A percentile compares a stretch with the other conserved stretches of the same genome.
Evolutionary conservation across 1,140 invertebrate genomes (phyloP).

Genomic region (Saccostrea glomerata): DNA sequence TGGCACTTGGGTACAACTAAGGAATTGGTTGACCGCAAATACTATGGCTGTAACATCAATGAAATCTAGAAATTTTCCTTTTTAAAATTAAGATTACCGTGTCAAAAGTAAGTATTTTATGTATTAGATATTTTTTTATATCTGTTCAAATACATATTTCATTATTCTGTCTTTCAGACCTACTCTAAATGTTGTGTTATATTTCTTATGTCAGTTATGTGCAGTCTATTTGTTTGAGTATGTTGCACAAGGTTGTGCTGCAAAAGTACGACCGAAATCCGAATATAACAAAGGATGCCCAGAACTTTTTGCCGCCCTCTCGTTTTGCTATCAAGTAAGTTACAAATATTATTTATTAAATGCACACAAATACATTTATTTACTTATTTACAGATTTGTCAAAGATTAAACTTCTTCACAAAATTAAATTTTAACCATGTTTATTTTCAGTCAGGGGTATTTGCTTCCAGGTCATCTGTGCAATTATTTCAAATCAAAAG

Average conservation of each 20-base stretch:
- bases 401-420: too few species aligned
- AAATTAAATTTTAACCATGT: too few species aligned
- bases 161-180: too few species aligned
- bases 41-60: too few species aligned
- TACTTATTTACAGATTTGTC: neutral
- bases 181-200: neutral
- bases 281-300: constrained; percentile 74
- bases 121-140: too few species aligned
- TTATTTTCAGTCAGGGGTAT: constrained; percentile 71
- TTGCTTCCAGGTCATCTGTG: constrained; percentile 74
- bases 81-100: too few species aligned
- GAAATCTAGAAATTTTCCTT: too few species aligned
- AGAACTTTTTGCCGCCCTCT: constrained; percentile 72
- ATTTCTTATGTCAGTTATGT: constrained; percentile 60
- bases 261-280: constrained; percentile 68
- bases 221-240: constrained; percentile 75
- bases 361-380: neutral
- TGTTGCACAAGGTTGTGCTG: constrained; percentile 72
- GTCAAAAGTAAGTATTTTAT: too few species aligned
- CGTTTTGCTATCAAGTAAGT: constrained; percentile 73
- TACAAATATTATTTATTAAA: neutral
- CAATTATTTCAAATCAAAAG: constrained; percentile 68
- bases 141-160: too few species aligned
- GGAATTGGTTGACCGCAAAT: too few species aligned
- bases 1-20: too few species aligned